Base-by-base conservation (phyloP, 2,113 vertebrate species). In the Xiphorhynchus elegans region DNA sequence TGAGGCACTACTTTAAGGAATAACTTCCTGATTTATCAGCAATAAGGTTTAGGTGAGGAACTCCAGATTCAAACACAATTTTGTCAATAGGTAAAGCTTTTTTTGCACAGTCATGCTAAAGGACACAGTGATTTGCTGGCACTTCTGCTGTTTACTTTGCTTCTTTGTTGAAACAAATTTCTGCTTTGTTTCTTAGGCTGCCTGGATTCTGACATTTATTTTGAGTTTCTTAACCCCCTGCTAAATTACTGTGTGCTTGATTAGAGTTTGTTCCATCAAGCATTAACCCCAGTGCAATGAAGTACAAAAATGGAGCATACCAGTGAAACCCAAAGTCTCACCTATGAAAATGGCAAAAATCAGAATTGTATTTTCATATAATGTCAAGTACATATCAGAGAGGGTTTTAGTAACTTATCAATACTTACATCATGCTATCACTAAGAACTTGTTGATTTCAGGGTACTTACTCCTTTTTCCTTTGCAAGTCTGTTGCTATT, bases 61-160 rank as follows among this genome's bases (percentile, higher is more conserved):
- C 20, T 90, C 85, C 17, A 58, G 79, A 60, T 37, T n/a, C 39
- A 19, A 17, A 17, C 1, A 1, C 24, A 40, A 37, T 88, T 89
- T 90, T 75, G 37, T 50, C 52, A 50, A 26, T 42, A 72, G 52
- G 19, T 77, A 70, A 84, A 70, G 47, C 13, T 78, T 37, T 95
- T 52, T 96, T 94, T 92, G 92, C 92, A 75, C 20, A 58, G 83
- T 81, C 73, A 75, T 53, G 35, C 40, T 84, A 75, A 78, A 84
- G 53, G 67, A 49, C 40, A 23, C 24, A 24, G 25, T 53, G 35
- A 81, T 80, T 86, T 82, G 24, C 50, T 86, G 46, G 7, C 39
- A 67, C 24, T 53, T 56, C 24, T 70, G 39, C 58, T 90, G 42
- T 94, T 84, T 82, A 69, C 24, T 15, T 81, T 74, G 19, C 35